Evolutionary conservation across 2,888 invertebrate genomes (phyloP), one percentile per base, ranked within the genome.

Genomic region (Synergus laeviventris): DNA sequence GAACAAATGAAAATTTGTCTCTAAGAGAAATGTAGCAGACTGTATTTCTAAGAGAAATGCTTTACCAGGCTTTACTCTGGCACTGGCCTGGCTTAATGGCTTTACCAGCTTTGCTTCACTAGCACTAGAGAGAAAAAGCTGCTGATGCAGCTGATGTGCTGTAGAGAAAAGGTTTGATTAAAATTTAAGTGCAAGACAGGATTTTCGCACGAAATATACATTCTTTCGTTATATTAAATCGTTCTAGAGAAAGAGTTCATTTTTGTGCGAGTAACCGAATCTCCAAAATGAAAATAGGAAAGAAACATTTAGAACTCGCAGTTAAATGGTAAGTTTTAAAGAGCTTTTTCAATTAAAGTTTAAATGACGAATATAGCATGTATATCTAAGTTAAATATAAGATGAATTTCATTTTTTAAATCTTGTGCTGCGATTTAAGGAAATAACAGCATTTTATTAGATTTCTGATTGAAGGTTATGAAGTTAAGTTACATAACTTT

Each of bases 271-370:
- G 9, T 54, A 18, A n/a, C n/a, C 31, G 31, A 31, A 31, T 49
- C n/a, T 54, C 9, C 49, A 45, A 66, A 42, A 66, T 66, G 66
- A 66, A 45, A 66, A 2, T 66, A 8, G 66, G 66, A 66, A 66
- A 66, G 66, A 66, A 18, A 11, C 66, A 66, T 8, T 9, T 45
- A 0, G 66, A 66, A 66, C 45, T 66, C 9, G 66, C 66, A 24
- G 0, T 66, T 2, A 39, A 14, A 42, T 66, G 66, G 66, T 45
- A 18, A 62, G 38, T 11, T 38, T 14, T 54, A 42, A 24, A 42
- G 31, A 8, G 1, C 2, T 1, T 21, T 39, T 45, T 66, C 16
- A 64, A 7, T 45, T 18, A n/a, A 24, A 24, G n/a, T 14, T 9
- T 45, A 21, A 24, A 9, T 24, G 42, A 9, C 31, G 31, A 31